phyloP scores from a whole-genome alignment of 2,888 invertebrate species.

The Torymus auratus region DNA sequence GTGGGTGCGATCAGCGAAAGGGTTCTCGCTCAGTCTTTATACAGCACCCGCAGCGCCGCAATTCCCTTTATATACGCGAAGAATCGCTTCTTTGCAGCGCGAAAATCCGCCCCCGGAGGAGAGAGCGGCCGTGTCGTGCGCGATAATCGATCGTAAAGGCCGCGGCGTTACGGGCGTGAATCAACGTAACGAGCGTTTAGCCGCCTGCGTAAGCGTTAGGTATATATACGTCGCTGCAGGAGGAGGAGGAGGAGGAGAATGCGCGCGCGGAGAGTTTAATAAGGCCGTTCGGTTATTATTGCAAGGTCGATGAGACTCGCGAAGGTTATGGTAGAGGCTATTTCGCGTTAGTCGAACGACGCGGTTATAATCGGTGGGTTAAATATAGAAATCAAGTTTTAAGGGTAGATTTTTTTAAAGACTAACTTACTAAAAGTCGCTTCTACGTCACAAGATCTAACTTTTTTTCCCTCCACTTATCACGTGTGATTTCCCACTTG shows the following conservation, averaged over 20 bases:
- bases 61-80: conserved; percentile 71
- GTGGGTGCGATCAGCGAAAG: conserved; percentile 67
- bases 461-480: no score
- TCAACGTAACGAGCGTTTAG: conserved; percentile 61
- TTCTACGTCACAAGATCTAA: no score
- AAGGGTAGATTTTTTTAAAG: no score
- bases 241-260: neutral
- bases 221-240: no score
- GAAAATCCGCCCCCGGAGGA: conserved; percentile 52
- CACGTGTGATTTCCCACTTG: no score
- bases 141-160: conserved; percentile 75
- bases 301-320: no score
- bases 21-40: conserved; percentile 17
- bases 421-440: no score
- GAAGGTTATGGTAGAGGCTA: no score
- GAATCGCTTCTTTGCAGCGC: conserved; percentile 69
- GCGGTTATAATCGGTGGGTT: no score
- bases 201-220: neutral
- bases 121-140: conserved; percentile 56
- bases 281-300: conserved; percentile 19
- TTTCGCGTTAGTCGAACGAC: no score
- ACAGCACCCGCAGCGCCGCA: conserved; percentile 67
- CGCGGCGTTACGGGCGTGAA: conserved; percentile 61
- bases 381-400: no score
- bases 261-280: conserved; percentile 30